Percentiles rank a stretch among this genome's conserved stretches.
These are phyloP conservation scores for Ephestia elutella DNA, from an alignment of 1,140 invertebrate genomes.

Conservation along the genomic window DNA sequence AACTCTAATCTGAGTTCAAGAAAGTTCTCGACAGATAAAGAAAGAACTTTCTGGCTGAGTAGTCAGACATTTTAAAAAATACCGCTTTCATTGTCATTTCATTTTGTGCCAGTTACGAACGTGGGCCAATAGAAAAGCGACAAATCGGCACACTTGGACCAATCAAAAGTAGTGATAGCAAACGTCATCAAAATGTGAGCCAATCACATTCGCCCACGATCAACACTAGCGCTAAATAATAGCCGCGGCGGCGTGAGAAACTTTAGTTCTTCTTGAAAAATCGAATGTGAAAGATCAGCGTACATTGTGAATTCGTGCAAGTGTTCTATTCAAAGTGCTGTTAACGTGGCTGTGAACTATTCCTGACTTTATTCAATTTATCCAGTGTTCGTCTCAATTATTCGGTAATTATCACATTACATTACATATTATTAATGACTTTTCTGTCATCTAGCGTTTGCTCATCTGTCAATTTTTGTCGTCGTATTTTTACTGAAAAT, in stretches of 20 bases:
- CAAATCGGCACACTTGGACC: conserved; percentile 57
- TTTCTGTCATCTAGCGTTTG: background rate
- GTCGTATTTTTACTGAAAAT: conserved; percentile 2
- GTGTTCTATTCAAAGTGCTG: conserved; percentile 37
- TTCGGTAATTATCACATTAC: conserved; percentile 21
- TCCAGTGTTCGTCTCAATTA: conserved; percentile 11
- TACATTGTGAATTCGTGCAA: conserved; percentile 34
- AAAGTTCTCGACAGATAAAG: background rate
- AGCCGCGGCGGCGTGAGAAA: conserved; percentile 52
- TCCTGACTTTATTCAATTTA: background rate
- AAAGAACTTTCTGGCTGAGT: background rate
- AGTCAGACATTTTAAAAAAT: conserved; percentile 26
- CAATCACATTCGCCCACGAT: conserved; percentile 62
- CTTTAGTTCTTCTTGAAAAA: conserved; percentile 62
- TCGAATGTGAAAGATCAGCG: conserved; percentile 35
- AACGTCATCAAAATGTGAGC: conserved; percentile 47
- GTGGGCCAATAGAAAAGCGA: conserved; percentile 61
- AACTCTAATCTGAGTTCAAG: no score
- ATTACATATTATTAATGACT: background rate
- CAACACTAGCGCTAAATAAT: conserved; percentile 71
- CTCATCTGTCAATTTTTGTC: conserved; percentile 1
- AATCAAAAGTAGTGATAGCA: conserved; percentile 29
- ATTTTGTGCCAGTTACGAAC: conserved; percentile 48
- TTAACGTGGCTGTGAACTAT: conserved; percentile 29
- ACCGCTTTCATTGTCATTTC: conserved; percentile 34